phyloP scores from a whole-genome alignment of 2,888 invertebrate species.

The Panorpa germanica region DNA sequence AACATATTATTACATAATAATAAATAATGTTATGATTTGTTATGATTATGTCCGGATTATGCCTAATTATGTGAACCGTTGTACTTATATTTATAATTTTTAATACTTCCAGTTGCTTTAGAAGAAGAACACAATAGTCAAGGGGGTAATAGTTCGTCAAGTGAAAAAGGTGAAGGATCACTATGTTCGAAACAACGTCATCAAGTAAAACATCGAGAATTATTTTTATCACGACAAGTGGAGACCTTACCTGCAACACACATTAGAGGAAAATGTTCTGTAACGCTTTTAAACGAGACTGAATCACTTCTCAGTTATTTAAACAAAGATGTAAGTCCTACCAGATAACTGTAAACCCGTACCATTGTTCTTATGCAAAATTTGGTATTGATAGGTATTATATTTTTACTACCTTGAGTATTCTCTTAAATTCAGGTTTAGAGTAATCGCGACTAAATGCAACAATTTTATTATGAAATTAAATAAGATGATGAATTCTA shows the following conservation, averaged over 20 bases:
- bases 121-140: slow-evolving; percentile 38
- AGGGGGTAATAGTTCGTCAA: slow-evolving; percentile 12
- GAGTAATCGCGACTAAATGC: too few relatives aligned
- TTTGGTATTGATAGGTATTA: slow-evolving; percentile 1
- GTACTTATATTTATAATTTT: too few relatives aligned
- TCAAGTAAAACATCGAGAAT: slow-evolving; percentile 92
- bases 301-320: slow-evolving; percentile 93
- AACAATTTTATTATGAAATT: too few relatives aligned
- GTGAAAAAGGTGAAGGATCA: slow-evolving; percentile 14
- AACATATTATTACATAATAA: too few relatives aligned
- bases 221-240: slow-evolving; percentile 93
- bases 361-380: slow-evolving; percentile 1
- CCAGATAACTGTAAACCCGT: not conserved
- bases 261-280: slow-evolving; percentile 98
- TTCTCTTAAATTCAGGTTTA: too few relatives aligned
- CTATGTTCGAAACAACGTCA: slow-evolving; percentile 75
- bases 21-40: too few relatives aligned
- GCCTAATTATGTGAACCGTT: too few relatives aligned
- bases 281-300: slow-evolving; percentile 96
- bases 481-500: too few relatives aligned
- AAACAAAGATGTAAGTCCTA: slow-evolving; percentile 73
- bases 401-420: not conserved
- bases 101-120: slow-evolving; percentile 35
- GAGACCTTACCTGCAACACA: slow-evolving; percentile 97
- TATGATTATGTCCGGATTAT: too few relatives aligned